Evolutionary conservation across 2,113 vertebrate genomes (phyloP).

Genomic region (Neodon shergylaensis): DNA sequence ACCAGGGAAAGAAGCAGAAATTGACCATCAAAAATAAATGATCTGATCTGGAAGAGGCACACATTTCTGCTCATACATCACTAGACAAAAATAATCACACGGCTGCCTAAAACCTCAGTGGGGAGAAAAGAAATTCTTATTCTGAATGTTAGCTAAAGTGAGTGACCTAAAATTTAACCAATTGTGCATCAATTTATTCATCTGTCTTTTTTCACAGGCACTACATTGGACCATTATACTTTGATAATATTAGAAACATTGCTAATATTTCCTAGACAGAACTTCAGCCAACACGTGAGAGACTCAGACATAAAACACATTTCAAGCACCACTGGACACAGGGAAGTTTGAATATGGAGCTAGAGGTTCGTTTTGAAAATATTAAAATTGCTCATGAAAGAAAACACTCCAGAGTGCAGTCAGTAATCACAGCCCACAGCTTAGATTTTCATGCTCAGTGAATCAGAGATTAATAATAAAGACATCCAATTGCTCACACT

Average conservation of each 20-base stretch:
- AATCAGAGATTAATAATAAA: constrained; percentile 66
- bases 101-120: not conserved
- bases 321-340: constrained; percentile 36
- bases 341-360: constrained; percentile 28
- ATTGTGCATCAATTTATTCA: not conserved
- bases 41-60: not conserved
- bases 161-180: not conserved
- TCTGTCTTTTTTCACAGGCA: not conserved
- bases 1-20: not conserved
- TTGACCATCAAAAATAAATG: not conserved
- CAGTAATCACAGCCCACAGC: not conserved
- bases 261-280: constrained; percentile 10
- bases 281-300: not conserved
- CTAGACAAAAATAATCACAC: not conserved
- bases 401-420: not conserved
- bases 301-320: constrained; percentile 54
- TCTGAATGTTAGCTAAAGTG: not conserved
- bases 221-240: not conserved
- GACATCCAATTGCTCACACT: constrained; percentile 62
- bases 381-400: constrained; percentile 32
- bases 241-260: not conserved
- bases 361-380: constrained; percentile 52
- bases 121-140: not conserved
- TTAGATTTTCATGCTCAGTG: constrained; percentile 64
- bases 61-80: not conserved